phyloP scores from a whole-genome alignment of 2,888 invertebrate species.

The Hypomecis atomaria region DNA sequence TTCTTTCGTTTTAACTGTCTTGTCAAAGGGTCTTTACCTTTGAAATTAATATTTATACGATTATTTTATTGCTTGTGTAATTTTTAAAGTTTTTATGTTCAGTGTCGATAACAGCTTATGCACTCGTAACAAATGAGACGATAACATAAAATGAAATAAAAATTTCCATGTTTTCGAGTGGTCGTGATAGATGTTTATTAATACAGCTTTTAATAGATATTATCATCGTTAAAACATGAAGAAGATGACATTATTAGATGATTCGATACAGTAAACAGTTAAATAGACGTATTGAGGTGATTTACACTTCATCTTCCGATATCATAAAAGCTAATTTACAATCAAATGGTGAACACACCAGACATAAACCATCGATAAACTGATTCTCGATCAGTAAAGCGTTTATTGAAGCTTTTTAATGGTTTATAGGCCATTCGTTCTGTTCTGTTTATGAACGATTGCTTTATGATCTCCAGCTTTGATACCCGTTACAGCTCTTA shows the following conservation, averaged over 20 bases:
- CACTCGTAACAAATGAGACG: not conserved
- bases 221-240: no score
- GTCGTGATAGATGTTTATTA: no score
- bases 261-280: no score
- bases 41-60: slow-evolving; percentile 23
- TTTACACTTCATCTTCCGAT: not conserved
- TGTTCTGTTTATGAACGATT: slow-evolving; percentile 8
- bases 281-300: not conserved
- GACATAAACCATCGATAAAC: slow-evolving; percentile 22
- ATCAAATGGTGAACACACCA: slow-evolving; percentile 4
- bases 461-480: slow-evolving; percentile 23
- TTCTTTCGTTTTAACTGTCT: slow-evolving; percentile 7
- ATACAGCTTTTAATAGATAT: no score
- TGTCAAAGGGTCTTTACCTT: slow-evolving; percentile 8
- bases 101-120: not conserved
- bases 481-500: slow-evolving; percentile 2
- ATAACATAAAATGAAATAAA: not conserved
- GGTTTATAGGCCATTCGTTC: slow-evolving; percentile 24
- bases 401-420: not conserved
- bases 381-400: slow-evolving; percentile 4
- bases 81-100: not conserved
- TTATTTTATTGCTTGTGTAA: not conserved
- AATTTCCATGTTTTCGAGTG: no score
- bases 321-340: not conserved
- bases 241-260: no score